Evolutionary conservation across 2,113 vertebrate genomes (phyloP).

Genomic region (Arizona elegans): DNA sequence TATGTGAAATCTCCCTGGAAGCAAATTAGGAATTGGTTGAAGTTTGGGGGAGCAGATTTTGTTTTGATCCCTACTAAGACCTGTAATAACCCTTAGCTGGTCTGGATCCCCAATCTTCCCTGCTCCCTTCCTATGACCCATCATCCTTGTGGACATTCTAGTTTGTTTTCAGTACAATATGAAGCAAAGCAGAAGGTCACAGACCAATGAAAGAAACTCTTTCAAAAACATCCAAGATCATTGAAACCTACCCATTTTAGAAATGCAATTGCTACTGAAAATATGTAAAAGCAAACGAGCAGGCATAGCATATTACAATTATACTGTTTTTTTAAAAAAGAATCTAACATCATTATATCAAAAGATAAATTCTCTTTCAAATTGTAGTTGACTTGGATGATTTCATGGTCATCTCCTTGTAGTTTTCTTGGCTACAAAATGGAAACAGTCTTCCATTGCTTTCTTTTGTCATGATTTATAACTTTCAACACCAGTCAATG

Average conservation of each 20-base stretch:
- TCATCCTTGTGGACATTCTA: neutral
- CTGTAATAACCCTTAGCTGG: neutral
- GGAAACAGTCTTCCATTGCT: neutral
- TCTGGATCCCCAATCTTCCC: neutral
- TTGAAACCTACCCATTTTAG: neutral
- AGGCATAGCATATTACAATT: neutral
- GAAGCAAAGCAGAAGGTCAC: neutral
- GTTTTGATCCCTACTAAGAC: neutral
- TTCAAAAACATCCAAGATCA: neutral
- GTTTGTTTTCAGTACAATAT: neutral
- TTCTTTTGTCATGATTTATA: neutral
- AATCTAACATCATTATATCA: neutral
- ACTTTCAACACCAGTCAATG: neutral
- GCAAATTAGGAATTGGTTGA: neutral
- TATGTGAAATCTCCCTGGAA: neutral
- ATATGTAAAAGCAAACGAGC: neutral
- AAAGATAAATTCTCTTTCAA: neutral
- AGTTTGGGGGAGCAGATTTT: neutral
- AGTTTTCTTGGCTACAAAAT: neutral
- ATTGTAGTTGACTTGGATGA: neutral
- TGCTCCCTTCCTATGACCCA: neutral
- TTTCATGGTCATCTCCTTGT: neutral
- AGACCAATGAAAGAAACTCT: neutral
- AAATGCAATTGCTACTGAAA: neutral
- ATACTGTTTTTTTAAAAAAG: neutral